Evolutionary conservation across 2,888 invertebrate species (phyloP).

Genomic region (Lypha dubia): DNA sequence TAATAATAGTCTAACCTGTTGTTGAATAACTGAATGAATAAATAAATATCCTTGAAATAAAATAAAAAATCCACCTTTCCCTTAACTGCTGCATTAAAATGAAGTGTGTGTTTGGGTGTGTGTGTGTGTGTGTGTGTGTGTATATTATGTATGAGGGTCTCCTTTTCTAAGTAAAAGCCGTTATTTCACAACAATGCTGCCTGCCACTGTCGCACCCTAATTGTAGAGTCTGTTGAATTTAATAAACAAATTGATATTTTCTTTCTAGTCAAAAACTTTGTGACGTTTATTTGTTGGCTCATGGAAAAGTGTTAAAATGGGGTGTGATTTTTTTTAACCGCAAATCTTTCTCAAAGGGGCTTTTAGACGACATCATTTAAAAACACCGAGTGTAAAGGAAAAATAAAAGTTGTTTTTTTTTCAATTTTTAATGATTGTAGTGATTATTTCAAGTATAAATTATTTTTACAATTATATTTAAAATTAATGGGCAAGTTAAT

Average conservation of each 20-base stretch:
- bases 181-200: constrained; percentile 12
- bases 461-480: neutral
- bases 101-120: neutral
- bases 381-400: neutral
- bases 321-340: constrained; percentile 61
- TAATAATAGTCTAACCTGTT: constrained; percentile 45
- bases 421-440: neutral
- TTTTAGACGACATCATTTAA: constrained; percentile 5
- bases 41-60: constrained; percentile 42
- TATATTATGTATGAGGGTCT: neutral
- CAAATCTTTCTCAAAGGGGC: neutral
- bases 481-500: too few species aligned
- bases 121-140: neutral
- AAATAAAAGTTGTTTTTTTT: neutral
- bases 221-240: constrained; percentile 41
- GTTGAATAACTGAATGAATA: constrained; percentile 3
- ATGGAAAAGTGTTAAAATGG: constrained; percentile 57
- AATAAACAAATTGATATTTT: constrained; percentile 58
- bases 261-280: constrained; percentile 49
- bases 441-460: neutral
- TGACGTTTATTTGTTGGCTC: constrained; percentile 33
- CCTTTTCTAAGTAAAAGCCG: neutral
- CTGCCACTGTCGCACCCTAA: constrained; percentile 66
- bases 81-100: neutral
- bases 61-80: constrained; percentile 2